phyloP scores from a whole-genome alignment of 2,113 vertebrate genomes.

The Uria aalge region DNA sequence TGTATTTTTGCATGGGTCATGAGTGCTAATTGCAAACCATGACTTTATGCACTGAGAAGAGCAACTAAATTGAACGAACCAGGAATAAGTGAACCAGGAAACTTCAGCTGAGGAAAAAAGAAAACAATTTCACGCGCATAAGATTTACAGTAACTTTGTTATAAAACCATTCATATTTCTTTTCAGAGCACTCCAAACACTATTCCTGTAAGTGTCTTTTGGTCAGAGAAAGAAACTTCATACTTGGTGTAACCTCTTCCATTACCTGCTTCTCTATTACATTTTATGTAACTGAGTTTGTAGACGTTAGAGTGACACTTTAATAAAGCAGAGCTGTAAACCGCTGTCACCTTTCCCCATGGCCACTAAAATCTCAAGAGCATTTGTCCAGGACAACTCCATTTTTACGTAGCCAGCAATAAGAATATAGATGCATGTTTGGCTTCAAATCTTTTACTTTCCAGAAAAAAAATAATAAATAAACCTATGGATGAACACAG shows the following conservation, averaged over 20 bases:
- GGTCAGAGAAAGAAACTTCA: not conserved
- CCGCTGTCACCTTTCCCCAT: not conserved
- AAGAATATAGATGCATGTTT: not conserved
- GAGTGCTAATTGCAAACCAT: not conserved
- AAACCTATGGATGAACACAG: not conserved
- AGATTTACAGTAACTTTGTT: not conserved
- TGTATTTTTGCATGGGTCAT: not conserved
- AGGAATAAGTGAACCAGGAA: not conserved
- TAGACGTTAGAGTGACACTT: not conserved
- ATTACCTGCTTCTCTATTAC: not conserved
- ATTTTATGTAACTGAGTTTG: not conserved
- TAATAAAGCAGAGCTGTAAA: not conserved
- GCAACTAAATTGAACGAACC: not conserved
- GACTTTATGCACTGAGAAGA: not conserved
- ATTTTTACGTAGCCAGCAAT: not conserved
- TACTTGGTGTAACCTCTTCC: not conserved
- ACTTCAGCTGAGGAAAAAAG: not conserved
- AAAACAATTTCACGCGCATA: not conserved
- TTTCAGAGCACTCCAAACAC: not conserved
- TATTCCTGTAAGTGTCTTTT: not conserved
- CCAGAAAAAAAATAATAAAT: not conserved
- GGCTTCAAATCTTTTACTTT: not conserved
- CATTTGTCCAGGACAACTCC: not conserved
- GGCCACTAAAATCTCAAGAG: not conserved
- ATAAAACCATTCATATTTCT: not conserved